A percentile compares a stretch with the other conserved stretches of the same genome.
These are phyloP conservation scores for Mus minutoides DNA, from an alignment of 2,797 vertebrate genomes.

Conservation along the genomic window DNA sequence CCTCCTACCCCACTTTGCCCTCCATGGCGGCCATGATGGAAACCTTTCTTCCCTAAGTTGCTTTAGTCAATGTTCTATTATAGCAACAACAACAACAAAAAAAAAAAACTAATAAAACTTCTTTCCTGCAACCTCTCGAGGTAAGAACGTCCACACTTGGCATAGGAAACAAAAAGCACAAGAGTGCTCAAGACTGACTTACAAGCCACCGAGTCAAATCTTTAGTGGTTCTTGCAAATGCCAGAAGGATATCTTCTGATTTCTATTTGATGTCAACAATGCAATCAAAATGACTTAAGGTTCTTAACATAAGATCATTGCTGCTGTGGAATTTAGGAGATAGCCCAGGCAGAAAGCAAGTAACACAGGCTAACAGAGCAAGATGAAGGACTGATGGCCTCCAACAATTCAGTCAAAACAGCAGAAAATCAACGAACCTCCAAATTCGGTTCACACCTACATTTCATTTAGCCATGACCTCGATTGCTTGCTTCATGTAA, in stretches of 20 bases:
- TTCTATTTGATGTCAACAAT: constrained; percentile 49
- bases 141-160: not conserved
- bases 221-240: constrained; percentile 24
- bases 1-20: not conserved
- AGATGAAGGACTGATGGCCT: not conserved
- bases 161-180: not conserved
- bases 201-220: constrained; percentile 39
- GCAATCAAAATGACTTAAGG: constrained; percentile 22
- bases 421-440: not conserved
- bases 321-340: not conserved
- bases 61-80: not conserved
- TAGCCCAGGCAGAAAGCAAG: constrained; percentile 27
- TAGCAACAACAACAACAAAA: not conserved
- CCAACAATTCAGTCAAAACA: not conserved
- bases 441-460: not conserved
- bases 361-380: fast-evolving
- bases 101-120: not conserved
- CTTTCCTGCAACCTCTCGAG: not conserved
- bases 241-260: constrained; percentile 24
- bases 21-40: too few relatives aligned
- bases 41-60: not conserved
- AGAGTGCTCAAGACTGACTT: not conserved
- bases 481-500: not conserved
- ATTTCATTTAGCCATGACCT: constrained; percentile 7
- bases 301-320: constrained; percentile 30